Conservation (phyloP, 2,888 invertebrate species). For the Cordilura impudica region DNA sequence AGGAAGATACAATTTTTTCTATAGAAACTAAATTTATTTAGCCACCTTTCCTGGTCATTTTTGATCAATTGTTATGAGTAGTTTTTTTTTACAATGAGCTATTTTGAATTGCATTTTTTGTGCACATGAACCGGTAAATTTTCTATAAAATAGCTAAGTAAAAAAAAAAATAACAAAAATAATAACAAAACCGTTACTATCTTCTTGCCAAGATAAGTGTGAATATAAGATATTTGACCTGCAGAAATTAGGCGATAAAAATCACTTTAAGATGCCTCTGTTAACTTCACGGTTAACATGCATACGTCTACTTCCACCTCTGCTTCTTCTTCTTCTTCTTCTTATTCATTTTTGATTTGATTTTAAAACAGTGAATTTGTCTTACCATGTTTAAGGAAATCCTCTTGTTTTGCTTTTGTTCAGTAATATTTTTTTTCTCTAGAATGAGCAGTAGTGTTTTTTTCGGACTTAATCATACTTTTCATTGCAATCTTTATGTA, state of each 20-base stretch:
- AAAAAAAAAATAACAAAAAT: background rate
- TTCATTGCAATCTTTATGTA: slow-evolving; percentile 39
- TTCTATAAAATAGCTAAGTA: slow-evolving; percentile 5
- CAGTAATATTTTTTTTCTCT: slow-evolving; percentile 27
- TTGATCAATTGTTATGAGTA: too few species aligned
- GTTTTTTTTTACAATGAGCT: too few species aligned
- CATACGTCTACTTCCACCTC: background rate
- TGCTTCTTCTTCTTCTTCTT: background rate
- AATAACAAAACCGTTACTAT: slow-evolving; percentile 33
- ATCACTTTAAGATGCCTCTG: slow-evolving; percentile 1
- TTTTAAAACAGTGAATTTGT: background rate
- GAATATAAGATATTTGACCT: slow-evolving; percentile 60
- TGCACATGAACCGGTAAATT: slow-evolving; percentile 1
- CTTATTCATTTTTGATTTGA: background rate
- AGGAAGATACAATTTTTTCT: too few species aligned
- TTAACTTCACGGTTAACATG: slow-evolving; percentile 33
- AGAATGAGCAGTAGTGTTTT: background rate
- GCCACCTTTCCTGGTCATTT: too few species aligned
- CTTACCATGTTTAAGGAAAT: slow-evolving; percentile 22
- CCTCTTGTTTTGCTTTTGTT: slow-evolving; percentile 35
- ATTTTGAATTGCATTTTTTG: background rate
- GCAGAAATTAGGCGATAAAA: slow-evolving; percentile 38
- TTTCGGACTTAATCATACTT: slow-evolving; percentile 38
- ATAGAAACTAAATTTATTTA: too few species aligned
- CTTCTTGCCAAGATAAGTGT: slow-evolving; percentile 46